Percentiles rank a stretch among this genome's conserved stretches.
Conservation (phyloP, 2,113 vertebrate species). For the Oreotragus oreotragus region DNA sequence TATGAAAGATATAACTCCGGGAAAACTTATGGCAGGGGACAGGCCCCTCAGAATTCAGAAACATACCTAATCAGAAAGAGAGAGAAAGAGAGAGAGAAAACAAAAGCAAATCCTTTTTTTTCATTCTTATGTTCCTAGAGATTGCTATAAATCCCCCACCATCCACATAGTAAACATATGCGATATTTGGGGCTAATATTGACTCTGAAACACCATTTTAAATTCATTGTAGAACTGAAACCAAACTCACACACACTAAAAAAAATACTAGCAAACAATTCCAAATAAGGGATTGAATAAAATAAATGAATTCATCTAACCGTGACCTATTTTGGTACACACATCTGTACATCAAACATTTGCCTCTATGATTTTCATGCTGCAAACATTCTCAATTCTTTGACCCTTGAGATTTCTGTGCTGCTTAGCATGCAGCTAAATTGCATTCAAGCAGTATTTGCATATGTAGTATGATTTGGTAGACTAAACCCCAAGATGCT, state of each 20-base stretch:
- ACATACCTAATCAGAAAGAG: background rate
- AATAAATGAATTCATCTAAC: slow-evolving; percentile 46
- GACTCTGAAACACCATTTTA: slow-evolving; percentile 29
- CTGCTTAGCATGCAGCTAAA: slow-evolving; percentile 55
- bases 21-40: background rate
- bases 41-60: background rate
- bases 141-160: slow-evolving; percentile 23
- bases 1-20: background rate
- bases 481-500: slow-evolving; percentile 43
- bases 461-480: slow-evolving; percentile 56
- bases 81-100: background rate
- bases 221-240: slow-evolving; percentile 29
- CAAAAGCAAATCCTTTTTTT: background rate
- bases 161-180: slow-evolving; percentile 1
- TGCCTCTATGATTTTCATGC: slow-evolving; percentile 41
- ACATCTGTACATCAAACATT: slow-evolving; percentile 69
- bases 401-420: slow-evolving; percentile 56
- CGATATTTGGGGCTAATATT: slow-evolving; percentile 19
- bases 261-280: slow-evolving; percentile 25
- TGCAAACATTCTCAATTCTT: slow-evolving; percentile 53
- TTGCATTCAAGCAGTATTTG: slow-evolving; percentile 44
- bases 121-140: background rate
- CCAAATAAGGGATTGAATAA: slow-evolving; percentile 43
- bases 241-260: background rate
- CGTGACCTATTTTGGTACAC: background rate